Conservation (phyloP, 2,113 vertebrate genomes). For the Xenopus tropicalis region DNA sequence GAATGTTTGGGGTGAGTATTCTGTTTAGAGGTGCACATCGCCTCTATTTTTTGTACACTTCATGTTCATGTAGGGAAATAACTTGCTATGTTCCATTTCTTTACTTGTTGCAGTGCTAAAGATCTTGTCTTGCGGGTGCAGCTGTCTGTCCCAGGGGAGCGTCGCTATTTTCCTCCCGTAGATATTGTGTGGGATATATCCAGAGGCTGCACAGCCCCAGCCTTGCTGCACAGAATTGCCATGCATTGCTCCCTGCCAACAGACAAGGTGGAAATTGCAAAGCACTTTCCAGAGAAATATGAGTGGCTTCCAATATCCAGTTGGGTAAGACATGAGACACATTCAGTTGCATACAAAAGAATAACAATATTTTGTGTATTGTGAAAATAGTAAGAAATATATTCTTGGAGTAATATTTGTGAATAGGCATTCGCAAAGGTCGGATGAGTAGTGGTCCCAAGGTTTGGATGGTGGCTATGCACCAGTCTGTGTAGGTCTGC, state of each 20-base stretch:
- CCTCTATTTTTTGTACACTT: too few species aligned
- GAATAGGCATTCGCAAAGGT: too few species aligned
- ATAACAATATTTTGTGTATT: not conserved
- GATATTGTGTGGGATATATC: slow-evolving; percentile 84
- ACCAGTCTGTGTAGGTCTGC: too few species aligned
- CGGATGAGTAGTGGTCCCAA: too few species aligned
- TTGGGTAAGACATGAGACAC: slow-evolving; percentile 69
- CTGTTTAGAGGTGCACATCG: too few species aligned
- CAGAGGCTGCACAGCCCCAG: slow-evolving; percentile 65
- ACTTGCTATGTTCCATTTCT: not conserved
- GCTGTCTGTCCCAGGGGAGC: slow-evolving; percentile 77
- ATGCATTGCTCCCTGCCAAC: slow-evolving; percentile 70
- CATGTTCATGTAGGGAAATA: not conserved
- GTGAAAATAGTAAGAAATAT: not conserved
- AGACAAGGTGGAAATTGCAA: slow-evolving; percentile 85
- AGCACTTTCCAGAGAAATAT: slow-evolving; percentile 82
- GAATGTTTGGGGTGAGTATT: slow-evolving; percentile 78
- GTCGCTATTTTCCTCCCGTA: slow-evolving; percentile 62
- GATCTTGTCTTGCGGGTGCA: slow-evolving; percentile 78
- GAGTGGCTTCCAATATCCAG: slow-evolving; percentile 83
- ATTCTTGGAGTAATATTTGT: too few species aligned
- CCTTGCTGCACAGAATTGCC: slow-evolving; percentile 75
- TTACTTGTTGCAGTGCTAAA: slow-evolving; percentile 63
- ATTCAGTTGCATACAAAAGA: not conserved
- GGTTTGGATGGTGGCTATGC: too few species aligned